Percentiles rank a stretch among this genome's conserved stretches.
Evolutionary conservation across 1,140 invertebrate genomes (phyloP).

Genomic region (Hetaerina americana): DNA sequence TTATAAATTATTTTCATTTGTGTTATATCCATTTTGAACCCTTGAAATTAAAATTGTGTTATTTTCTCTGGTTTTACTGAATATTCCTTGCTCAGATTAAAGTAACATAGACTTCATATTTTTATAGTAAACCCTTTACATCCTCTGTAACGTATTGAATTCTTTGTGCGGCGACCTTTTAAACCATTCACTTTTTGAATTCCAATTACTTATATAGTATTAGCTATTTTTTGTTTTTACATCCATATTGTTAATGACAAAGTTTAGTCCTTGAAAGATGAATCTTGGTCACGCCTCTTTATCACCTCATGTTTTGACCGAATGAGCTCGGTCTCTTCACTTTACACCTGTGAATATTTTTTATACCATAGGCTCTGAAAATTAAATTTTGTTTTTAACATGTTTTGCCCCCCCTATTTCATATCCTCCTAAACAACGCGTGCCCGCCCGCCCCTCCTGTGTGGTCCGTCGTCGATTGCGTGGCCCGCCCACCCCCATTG

Average conservation of each 20-base stretch:
- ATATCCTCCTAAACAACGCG: slow-evolving; percentile 17
- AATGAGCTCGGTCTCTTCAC: not conserved
- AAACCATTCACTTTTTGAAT: not conserved
- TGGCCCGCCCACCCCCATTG: slow-evolving; percentile 16
- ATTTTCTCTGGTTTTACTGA: slow-evolving; percentile 3
- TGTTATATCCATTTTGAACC: not conserved
- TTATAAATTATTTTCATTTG: slow-evolving; percentile 3
- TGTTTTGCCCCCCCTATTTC: slow-evolving; percentile 19
- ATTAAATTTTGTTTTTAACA: slow-evolving; percentile 15
- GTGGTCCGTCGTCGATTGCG: slow-evolving; percentile 16
- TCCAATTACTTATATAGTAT: not conserved
- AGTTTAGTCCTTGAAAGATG: not conserved
- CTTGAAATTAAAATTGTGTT: not conserved
- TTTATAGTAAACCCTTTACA: not conserved
- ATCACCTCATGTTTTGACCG: not conserved
- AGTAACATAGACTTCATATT: slow-evolving; percentile 3
- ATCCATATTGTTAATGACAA: not conserved
- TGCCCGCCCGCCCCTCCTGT: slow-evolving; percentile 18
- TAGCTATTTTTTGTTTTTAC: not conserved
- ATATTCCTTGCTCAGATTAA: not conserved
- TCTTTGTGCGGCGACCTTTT: not conserved
- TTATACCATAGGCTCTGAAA: not conserved
- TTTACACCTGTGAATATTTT: not conserved
- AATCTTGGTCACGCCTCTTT: not conserved
- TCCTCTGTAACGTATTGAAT: not conserved